These are phyloP conservation scores for Drosophila lini DNA, from an alignment of 1,140 invertebrate genomes.

Conservation along the genomic window DNA sequence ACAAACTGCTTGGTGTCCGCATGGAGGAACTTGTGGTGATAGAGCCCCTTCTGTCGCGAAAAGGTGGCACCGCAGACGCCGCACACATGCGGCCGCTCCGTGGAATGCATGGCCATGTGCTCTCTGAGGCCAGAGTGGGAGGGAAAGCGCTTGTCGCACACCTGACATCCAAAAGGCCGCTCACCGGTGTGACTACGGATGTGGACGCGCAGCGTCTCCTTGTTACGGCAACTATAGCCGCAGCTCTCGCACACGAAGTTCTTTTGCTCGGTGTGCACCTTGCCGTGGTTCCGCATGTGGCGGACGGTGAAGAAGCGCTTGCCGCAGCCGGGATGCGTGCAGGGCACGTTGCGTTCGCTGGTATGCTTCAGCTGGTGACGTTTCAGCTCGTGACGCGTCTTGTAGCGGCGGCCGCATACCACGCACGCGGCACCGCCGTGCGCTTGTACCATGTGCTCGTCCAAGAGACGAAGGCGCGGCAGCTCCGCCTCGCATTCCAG, in stretches of 20 bases:
- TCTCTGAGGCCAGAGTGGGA: slow-evolving; percentile 85
- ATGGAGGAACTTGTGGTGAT: slow-evolving; percentile 80
- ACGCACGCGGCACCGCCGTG: slow-evolving; percentile 57
- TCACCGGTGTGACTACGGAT: slow-evolving; percentile 92
- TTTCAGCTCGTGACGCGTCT: slow-evolving; percentile 66
- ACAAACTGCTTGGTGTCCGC: slow-evolving; percentile 74
- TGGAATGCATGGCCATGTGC: slow-evolving; percentile 90
- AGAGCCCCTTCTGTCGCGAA: slow-evolving; percentile 91
- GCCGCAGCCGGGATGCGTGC: slow-evolving; percentile 64
- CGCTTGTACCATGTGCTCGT: slow-evolving; percentile 59
- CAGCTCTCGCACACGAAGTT: slow-evolving; percentile 79
- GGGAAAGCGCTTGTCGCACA: slow-evolving; percentile 91
- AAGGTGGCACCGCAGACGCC: slow-evolving; percentile 90
- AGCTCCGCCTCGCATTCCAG: slow-evolving; percentile 57
- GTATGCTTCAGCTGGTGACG: slow-evolving; percentile 69
- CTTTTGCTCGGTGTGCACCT: slow-evolving; percentile 75
- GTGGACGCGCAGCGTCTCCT: slow-evolving; percentile 94
- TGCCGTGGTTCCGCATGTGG: slow-evolving; percentile 71
- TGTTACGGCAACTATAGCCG: slow-evolving; percentile 87
- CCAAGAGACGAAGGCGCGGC: slow-evolving; percentile 60
- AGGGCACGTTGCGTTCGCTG: slow-evolving; percentile 66
- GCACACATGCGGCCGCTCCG: slow-evolving; percentile 91
- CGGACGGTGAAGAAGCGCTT: slow-evolving; percentile 69
- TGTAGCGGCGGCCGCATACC: slow-evolving; percentile 63
- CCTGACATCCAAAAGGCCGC: slow-evolving; percentile 90